Evolutionary conservation across 1,140 invertebrate species (phyloP).

Genomic region (Copidosoma floridanum): DNA sequence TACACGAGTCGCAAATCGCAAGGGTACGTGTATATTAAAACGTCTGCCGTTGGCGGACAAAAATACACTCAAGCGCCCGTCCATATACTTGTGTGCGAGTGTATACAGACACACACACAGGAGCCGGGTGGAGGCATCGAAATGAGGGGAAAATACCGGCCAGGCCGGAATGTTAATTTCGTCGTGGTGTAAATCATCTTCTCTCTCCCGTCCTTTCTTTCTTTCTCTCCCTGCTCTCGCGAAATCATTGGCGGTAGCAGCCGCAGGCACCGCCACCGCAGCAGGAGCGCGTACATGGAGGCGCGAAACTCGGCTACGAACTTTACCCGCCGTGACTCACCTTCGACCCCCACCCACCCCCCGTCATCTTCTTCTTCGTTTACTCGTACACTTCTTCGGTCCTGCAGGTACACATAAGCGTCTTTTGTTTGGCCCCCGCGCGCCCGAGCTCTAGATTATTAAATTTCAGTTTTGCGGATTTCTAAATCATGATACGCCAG

Average conservation of each 20-base stretch:
- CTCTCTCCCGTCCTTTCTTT: neutral
- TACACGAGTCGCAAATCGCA: too few species aligned
- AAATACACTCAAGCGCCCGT: constrained; percentile 14
- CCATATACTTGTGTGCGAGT: neutral
- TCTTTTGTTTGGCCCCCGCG: too few species aligned
- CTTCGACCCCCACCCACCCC: constrained; percentile 30
- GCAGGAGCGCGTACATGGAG: neutral
- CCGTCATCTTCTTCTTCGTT: too few species aligned
- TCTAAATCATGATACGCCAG: too few species aligned
- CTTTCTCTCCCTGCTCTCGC: constrained; percentile 10
- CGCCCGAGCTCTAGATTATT: constrained; percentile 24
- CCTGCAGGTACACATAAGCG: constrained; percentile 8
- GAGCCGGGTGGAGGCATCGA: constrained; percentile 28
- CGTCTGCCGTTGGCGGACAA: constrained; percentile 21
- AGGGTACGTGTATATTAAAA: constrained; percentile 1
- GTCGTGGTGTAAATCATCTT: constrained; percentile 40
- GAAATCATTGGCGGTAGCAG: constrained; percentile 10
- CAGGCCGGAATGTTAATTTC: constrained; percentile 43
- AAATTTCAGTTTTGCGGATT: constrained; percentile 30
- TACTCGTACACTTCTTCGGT: too few species aligned
- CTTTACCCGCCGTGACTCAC: constrained; percentile 37
- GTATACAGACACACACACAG: neutral
- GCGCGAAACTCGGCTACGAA: constrained; percentile 28
- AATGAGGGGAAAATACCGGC: constrained; percentile 41
- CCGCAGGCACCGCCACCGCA: too few species aligned